phyloP scores from a whole-genome alignment of 2,797 vertebrate species.

The Xiphorhynchus erythropygius region DNA sequence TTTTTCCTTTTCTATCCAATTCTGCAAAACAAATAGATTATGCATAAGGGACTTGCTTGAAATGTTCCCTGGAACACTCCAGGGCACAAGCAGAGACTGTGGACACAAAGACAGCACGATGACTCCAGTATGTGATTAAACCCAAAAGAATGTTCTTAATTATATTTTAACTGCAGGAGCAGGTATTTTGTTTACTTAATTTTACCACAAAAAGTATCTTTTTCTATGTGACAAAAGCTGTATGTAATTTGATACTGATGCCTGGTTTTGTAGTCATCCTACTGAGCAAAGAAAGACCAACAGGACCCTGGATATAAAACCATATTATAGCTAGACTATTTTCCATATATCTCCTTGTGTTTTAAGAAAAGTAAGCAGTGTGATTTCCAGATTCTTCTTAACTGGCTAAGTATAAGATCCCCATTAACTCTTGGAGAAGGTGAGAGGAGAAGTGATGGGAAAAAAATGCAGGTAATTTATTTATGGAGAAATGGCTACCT shows the following conservation, averaged over 20 bases:
- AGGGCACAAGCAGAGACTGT: background rate
- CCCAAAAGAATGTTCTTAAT: constrained; percentile 21
- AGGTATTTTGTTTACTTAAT: background rate
- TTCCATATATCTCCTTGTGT: background rate
- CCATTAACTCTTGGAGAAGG: background rate
- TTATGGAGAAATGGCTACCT: constrained; percentile 77
- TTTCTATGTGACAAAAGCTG: background rate
- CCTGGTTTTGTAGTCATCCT: background rate
- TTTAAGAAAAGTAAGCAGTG: background rate
- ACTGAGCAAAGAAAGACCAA: background rate
- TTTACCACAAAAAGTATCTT: background rate
- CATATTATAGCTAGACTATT: background rate
- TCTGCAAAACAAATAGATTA: constrained; percentile 77
- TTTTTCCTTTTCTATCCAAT: constrained; percentile 84
- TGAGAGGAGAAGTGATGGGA: background rate
- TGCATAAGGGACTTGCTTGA: background rate
- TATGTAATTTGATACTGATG: background rate
- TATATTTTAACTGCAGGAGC: constrained; percentile 39
- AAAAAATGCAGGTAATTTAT: background rate
- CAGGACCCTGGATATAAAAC: background rate
- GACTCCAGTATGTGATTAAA: constrained; percentile 14
- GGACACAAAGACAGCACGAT: background rate
- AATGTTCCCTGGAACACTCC: background rate
- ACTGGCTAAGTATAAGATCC: background rate
- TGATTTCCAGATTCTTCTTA: background rate